Evolutionary conservation across 1,140 invertebrate species (phyloP), one percentile per base, ranked within the genome.

Genomic region (Periplaneta americana): DNA sequence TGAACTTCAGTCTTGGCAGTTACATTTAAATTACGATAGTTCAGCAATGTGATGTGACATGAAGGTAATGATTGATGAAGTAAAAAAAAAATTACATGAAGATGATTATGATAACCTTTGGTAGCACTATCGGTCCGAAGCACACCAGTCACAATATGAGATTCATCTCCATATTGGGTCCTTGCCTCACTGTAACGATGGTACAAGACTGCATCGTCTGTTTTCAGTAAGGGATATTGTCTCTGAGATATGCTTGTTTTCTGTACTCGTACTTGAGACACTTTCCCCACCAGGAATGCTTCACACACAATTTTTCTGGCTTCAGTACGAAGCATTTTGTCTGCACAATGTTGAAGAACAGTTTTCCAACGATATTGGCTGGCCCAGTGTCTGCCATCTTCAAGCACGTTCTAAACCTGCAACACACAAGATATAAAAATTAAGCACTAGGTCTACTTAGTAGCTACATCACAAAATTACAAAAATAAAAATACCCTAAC

Each of bases 281-380:
- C 84, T 94, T 95, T 1, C 96, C 96, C 94, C 94, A 96, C 93
- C 95, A 96, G 4, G 93, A 93, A 15, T 93, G 89, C 84, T 94
- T 91, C 18, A 90, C 88, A 88, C 97, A 98, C 1, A 94, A 88
- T 82, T 93, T 92, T 82, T 95, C 92, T 1, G 92, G 91, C 85
- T 96, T 96, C 18, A 98, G 88, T 1, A 96, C 91, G 87, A 98
- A 98, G 86, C 97, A 98, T 85, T 97, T 95, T 0, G 95, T 97
- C 86, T 97, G 96, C 4, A 98, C 93, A 0, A 98, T 91, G 87
- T 98, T 97, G 90, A 99, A 99, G 89, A 97, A 98, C 11, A 98
- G 89, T 86, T 96, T 96, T 3, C 97, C 97, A 84, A 98, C 96
- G 82, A 98, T 92, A 85, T 97, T 96, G 0, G 97, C 94, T 1